These are phyloP conservation scores for Drosophila emarginata DNA, from an alignment of 2,888 invertebrate species.

Conservation along the genomic window DNA sequence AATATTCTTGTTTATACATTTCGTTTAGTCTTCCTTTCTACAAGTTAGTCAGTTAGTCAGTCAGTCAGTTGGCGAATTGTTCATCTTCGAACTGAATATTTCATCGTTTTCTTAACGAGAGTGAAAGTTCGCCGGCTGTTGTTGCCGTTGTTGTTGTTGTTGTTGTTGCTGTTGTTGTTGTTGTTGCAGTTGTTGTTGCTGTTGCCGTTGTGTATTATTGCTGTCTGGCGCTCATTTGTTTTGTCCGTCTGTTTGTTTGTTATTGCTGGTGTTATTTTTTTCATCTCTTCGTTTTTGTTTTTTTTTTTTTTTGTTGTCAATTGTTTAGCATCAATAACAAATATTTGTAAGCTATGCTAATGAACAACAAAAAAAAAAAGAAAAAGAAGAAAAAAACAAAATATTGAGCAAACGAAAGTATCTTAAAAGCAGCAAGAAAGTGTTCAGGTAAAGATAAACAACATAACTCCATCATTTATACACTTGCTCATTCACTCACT, in stretches of 20 bases:
- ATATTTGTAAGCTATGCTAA: constrained; percentile 67
- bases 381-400: not conserved
- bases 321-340: constrained; percentile 69
- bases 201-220: constrained; percentile 26
- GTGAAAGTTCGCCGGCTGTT: constrained; percentile 58
- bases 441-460: not conserved
- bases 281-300: constrained; percentile 13
- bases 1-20: not conserved
- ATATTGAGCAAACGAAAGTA: constrained; percentile 53
- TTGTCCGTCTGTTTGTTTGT: constrained; percentile 32
- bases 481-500: not conserved
- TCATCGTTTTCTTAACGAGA: constrained; percentile 52
- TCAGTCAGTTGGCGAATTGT: constrained; percentile 3
- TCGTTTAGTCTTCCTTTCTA: not conserved
- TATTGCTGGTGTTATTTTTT: constrained; percentile 14
- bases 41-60: not conserved
- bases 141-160: constrained; percentile 4
- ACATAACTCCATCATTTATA: not conserved
- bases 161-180: not conserved
- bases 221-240: constrained; percentile 38
- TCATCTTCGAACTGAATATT: constrained; percentile 43
- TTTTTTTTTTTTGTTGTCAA: constrained; percentile 52
- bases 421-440: constrained; percentile 4
- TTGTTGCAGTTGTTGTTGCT: constrained; percentile 20
- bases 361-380: too few species aligned